Evolutionary conservation across 2,797 vertebrate genomes (phyloP).

Genomic region (Galaxias olidus): DNA sequence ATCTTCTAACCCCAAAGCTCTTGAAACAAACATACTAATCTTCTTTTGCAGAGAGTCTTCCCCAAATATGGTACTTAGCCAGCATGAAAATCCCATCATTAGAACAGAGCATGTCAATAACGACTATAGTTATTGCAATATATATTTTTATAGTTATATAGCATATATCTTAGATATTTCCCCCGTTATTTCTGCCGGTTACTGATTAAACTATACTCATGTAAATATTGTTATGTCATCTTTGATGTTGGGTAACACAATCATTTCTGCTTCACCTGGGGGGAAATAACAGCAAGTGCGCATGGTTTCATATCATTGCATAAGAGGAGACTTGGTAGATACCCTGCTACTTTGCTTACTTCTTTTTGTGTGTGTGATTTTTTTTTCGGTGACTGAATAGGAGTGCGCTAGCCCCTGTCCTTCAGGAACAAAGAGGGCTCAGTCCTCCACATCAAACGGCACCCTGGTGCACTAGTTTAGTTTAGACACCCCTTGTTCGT

Average conservation of each 20-base stretch:
- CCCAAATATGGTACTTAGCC: conserved; percentile 64
- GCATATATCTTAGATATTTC: no score
- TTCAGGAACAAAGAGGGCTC: conserved; percentile 66
- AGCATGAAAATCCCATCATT: conserved; percentile 49
- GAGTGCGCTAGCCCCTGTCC: conserved; percentile 19
- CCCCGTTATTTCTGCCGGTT: no score
- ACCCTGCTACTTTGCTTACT: no score
- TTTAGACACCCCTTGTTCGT: conserved; percentile 65
- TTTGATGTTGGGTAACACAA: no score
- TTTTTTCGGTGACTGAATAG: not conserved
- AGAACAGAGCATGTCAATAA: conserved; percentile 19
- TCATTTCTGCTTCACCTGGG: no score
- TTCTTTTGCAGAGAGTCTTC: conserved; percentile 77
- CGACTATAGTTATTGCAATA: not conserved
- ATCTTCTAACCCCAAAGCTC: conserved; percentile 65
- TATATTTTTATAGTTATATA: not conserved
- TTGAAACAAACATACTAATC: conserved; percentile 81
- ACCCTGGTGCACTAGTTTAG: conserved; percentile 60
- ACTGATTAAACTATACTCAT: no score
- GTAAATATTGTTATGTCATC: no score
- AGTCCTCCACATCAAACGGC: conserved; percentile 76
- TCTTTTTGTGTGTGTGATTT: not conserved
- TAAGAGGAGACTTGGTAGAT: no score
- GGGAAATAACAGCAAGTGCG: no score
- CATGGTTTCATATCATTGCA: no score